Conservation (phyloP, 2,888 invertebrate species). For the Archips crataeganus region DNA sequence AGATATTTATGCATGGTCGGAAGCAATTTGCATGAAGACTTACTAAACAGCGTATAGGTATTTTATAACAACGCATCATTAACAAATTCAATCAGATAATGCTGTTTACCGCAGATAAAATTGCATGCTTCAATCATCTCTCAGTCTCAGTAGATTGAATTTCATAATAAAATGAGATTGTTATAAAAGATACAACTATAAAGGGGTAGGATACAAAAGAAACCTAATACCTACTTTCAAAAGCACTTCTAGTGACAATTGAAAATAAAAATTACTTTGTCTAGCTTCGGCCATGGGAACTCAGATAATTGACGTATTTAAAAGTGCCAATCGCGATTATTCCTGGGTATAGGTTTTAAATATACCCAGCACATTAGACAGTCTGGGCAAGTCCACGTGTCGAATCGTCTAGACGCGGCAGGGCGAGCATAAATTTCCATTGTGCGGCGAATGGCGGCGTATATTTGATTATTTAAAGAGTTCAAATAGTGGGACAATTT, state of each 20-base stretch:
- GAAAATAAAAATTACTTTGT: not conserved
- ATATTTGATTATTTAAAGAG: slow-evolving; percentile 80
- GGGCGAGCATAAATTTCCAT: slow-evolving; percentile 63
- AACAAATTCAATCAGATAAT: slow-evolving; percentile 72
- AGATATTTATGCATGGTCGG: slow-evolving; percentile 83
- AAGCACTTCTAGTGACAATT: not conserved
- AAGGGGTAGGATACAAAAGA: not conserved
- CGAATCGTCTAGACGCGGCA: slow-evolving; percentile 55
- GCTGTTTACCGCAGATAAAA: slow-evolving; percentile 70
- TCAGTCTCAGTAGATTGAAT: slow-evolving; percentile 56
- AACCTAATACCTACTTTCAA: not conserved
- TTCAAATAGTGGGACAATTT: slow-evolving; percentile 56
- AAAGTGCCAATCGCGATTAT: slow-evolving; percentile 58
- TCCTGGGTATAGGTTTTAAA: slow-evolving; percentile 59
- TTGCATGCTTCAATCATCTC: slow-evolving; percentile 61
- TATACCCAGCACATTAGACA: slow-evolving; percentile 61
- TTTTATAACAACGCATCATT: slow-evolving; percentile 66
- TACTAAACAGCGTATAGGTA: slow-evolving; percentile 53
- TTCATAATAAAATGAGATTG: not conserved
- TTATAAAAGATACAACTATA: not conserved
- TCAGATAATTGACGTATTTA: slow-evolving; percentile 49
- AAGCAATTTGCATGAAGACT: slow-evolving; percentile 76
- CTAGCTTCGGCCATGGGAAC: slow-evolving; percentile 15
- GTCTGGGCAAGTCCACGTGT: slow-evolving; percentile 53
- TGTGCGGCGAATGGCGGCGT: slow-evolving; percentile 61